phyloP scores from a whole-genome alignment of 2,888 invertebrate genomes.

The Pinctada fucata region DNA sequence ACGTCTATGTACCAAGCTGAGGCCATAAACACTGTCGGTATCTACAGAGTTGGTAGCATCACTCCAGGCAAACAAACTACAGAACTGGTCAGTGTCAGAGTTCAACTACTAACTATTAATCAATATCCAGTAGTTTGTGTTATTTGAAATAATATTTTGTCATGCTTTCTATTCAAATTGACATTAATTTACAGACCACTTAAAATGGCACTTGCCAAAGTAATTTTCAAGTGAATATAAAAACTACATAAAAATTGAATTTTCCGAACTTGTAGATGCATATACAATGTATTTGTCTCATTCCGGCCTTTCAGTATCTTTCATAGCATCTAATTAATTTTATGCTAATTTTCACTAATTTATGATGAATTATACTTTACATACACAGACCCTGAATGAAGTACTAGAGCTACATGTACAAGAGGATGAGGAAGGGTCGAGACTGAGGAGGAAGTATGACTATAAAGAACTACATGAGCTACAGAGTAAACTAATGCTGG shows the following conservation, averaged over 20 bases:
- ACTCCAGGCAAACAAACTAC: neutral
- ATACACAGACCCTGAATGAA: conserved; percentile 43
- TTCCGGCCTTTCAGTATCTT: too few species aligned
- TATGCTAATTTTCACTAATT: too few species aligned
- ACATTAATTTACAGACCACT: too few species aligned
- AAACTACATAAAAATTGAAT: too few species aligned
- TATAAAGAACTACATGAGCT: conserved; percentile 63
- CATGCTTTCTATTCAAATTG: neutral
- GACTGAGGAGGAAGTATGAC: conserved; percentile 41
- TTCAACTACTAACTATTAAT: neutral
- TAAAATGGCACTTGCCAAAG: too few species aligned
- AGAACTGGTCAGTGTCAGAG: conserved; percentile 12
- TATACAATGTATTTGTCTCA: too few species aligned
- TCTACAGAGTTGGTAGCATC: conserved; percentile 52
- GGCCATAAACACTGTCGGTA: conserved; percentile 63
- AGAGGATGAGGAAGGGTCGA: conserved; percentile 33
- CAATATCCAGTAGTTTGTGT: neutral
- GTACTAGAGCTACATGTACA: conserved; percentile 54
- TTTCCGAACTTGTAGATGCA: too few species aligned
- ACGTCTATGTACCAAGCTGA: conserved; percentile 63
- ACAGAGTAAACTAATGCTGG: conserved; percentile 70
- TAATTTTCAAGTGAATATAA: too few species aligned
- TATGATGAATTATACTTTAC: too few species aligned
- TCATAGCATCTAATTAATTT: too few species aligned
- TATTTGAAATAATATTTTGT: neutral